Conservation (phyloP, 92 coral and sea anemone genomes). For the Epizoanthus illoricatus region DNA sequence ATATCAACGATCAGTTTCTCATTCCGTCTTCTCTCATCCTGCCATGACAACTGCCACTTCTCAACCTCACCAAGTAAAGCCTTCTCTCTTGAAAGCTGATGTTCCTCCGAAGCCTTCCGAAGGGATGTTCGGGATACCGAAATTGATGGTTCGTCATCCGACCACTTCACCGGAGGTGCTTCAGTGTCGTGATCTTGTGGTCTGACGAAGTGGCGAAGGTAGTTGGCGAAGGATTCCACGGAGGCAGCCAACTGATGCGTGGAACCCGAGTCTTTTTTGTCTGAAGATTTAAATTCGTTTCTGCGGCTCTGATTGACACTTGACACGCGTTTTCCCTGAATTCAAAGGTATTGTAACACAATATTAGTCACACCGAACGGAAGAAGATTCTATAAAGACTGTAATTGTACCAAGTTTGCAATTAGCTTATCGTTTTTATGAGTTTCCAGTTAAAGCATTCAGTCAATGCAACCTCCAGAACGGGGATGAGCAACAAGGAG, state of each 20-base stretch:
- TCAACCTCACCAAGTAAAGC: conserved; percentile 75
- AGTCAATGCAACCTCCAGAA: no score
- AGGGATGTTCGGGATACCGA: conserved; percentile 64
- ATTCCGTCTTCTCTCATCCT: conserved; percentile 86
- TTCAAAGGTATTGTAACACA: not conserved
- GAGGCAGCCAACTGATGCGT: conserved; percentile 75
- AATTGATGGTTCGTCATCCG: conserved; percentile 74
- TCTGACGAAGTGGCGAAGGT: conserved; percentile 81
- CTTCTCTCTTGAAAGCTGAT: conserved; percentile 79
- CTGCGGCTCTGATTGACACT: conserved; percentile 10
- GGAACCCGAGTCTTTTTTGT: conserved; percentile 27
- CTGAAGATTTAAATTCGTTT: conserved; percentile 22
- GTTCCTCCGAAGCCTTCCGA: conserved; percentile 62
- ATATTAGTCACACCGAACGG: not conserved
- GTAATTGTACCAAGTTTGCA: no score
- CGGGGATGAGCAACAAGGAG: no score
- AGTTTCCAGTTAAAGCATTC: no score
- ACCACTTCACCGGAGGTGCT: conserved; percentile 82
- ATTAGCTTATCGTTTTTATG: no score
- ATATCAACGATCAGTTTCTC: conserved; percentile 84
- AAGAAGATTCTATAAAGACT: no score
- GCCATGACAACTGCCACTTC: conserved; percentile 94
- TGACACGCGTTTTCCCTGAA: conserved; percentile 35
- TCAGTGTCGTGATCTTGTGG: conserved; percentile 60
- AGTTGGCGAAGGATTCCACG: conserved; percentile 94